Conservation (phyloP, 1,140 invertebrate genomes). For the Tetragnatha versicolor region DNA sequence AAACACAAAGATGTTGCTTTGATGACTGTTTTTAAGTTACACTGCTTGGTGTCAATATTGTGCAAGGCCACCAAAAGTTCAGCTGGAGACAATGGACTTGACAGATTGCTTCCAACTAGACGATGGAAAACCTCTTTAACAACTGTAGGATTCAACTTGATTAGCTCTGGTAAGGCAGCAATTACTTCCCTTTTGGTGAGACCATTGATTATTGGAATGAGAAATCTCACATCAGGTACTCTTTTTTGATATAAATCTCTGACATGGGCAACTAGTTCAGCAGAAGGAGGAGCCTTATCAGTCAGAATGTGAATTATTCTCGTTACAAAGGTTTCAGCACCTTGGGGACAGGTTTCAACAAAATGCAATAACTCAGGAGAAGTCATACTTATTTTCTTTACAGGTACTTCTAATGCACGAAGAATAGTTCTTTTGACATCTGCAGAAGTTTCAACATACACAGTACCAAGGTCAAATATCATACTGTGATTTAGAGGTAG, state of each 20-base stretch:
- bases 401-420: slow-evolving; percentile 78
- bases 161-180: slow-evolving; percentile 91
- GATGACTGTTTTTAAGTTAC: slow-evolving; percentile 93
- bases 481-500: slow-evolving; percentile 79
- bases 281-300: slow-evolving; percentile 83
- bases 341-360: slow-evolving; percentile 93
- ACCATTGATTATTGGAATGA: slow-evolving; percentile 95
- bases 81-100: slow-evolving; percentile 79
- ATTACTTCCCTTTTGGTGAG: slow-evolving; percentile 92
- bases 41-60: slow-evolving; percentile 85
- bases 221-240: slow-evolving; percentile 94
- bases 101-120: slow-evolving; percentile 68
- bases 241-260: slow-evolving; percentile 90
- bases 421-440: slow-evolving; percentile 93
- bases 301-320: slow-evolving; percentile 92
- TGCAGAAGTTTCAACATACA: slow-evolving; percentile 82
- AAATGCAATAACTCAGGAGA: slow-evolving; percentile 80
- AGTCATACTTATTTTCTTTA: slow-evolving; percentile 82
- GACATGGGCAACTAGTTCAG: slow-evolving; percentile 85
- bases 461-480: slow-evolving; percentile 78
- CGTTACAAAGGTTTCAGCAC: slow-evolving; percentile 91
- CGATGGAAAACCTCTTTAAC: slow-evolving; percentile 83
- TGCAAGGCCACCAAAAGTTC: slow-evolving; percentile 94
- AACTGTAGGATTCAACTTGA: slow-evolving; percentile 94
- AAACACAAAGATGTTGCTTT: slow-evolving; percentile 96